phyloP scores from a whole-genome alignment of 2,888 invertebrate genomes.

The Gasteruption jaculator region DNA sequence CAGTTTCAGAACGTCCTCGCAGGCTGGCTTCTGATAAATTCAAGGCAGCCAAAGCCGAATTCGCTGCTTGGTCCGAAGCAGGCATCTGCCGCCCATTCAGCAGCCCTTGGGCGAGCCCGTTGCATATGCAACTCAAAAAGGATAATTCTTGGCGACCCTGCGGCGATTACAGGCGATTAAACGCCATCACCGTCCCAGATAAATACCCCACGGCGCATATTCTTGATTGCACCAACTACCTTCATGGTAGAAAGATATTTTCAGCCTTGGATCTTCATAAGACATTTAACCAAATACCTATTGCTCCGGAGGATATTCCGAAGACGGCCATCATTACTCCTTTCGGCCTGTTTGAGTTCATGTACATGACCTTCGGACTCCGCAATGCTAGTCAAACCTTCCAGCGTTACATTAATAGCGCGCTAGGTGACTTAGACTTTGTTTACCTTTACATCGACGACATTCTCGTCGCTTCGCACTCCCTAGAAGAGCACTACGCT shows the following conservation, averaged over 20 bases:
- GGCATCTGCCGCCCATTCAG: slow-evolving; percentile 46
- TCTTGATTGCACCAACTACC: too few species aligned
- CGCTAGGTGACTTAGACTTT: neutral
- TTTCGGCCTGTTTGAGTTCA: slow-evolving; percentile 3
- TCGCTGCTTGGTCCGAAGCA: slow-evolving; percentile 31
- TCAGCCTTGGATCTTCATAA: neutral
- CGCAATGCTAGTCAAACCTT: neutral
- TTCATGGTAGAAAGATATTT: neutral
- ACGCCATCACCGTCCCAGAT: slow-evolving; percentile 29
- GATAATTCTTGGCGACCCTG: slow-evolving; percentile 29
- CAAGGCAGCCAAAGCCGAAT: slow-evolving; percentile 33
- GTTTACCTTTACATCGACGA: slow-evolving; percentile 1
- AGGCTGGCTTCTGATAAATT: slow-evolving; percentile 37
- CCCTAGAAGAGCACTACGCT: neutral
- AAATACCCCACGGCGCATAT: slow-evolving; percentile 26
- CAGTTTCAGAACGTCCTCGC: slow-evolving; percentile 32
- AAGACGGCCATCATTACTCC: neutral
- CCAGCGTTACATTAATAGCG: slow-evolving; percentile 1
- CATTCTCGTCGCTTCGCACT: slow-evolving; percentile 1
- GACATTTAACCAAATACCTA: slow-evolving; percentile 1
- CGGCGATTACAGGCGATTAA: slow-evolving; percentile 29
- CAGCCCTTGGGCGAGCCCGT: slow-evolving; percentile 42
- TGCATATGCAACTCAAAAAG: slow-evolving; percentile 32
- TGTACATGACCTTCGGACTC: neutral
- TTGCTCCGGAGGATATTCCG: neutral